Percentiles rank a stretch among this genome's conserved stretches.
These are phyloP conservation scores for Didymodactylos carnosus DNA, from an alignment of 2,888 invertebrate genomes.

Conservation along the genomic window DNA sequence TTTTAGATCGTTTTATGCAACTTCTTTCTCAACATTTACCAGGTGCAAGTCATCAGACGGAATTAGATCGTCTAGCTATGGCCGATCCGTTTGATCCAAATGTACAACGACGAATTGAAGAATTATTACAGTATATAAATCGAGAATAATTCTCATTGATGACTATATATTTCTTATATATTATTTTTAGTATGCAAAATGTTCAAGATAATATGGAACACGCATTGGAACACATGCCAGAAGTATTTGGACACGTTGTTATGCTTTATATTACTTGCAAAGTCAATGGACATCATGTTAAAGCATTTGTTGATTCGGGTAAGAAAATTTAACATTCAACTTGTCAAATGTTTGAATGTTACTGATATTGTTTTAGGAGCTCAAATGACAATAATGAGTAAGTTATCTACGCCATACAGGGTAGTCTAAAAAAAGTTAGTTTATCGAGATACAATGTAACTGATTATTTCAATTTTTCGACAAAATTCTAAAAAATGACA, in stretches of 20 bases:
- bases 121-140: not conserved
- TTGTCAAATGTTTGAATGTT: no score
- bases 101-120: conserved; percentile 5
- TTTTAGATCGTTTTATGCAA: no score
- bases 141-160: not conserved
- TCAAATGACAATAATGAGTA: conserved; percentile 94
- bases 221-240: conserved; percentile 93
- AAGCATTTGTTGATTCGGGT: conserved; percentile 92
- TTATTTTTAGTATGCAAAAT: conserved; percentile 52
- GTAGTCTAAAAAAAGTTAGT: no score
- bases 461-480: no score
- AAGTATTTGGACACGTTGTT: conserved; percentile 85
- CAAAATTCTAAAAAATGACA: no score
- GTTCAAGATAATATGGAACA: conserved; percentile 95
- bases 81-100: not conserved
- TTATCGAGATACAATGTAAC: no score
- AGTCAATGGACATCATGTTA: conserved; percentile 85
- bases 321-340: no score
- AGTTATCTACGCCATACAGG: no score
- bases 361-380: no score
- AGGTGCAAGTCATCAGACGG: no score
- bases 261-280: conserved; percentile 88
- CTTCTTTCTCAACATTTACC: no score
- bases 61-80: not conserved
- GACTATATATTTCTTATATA: not conserved